Evolutionary conservation across 1,140 invertebrate genomes (phyloP).

Genomic region (Euglossa dilemma): DNA sequence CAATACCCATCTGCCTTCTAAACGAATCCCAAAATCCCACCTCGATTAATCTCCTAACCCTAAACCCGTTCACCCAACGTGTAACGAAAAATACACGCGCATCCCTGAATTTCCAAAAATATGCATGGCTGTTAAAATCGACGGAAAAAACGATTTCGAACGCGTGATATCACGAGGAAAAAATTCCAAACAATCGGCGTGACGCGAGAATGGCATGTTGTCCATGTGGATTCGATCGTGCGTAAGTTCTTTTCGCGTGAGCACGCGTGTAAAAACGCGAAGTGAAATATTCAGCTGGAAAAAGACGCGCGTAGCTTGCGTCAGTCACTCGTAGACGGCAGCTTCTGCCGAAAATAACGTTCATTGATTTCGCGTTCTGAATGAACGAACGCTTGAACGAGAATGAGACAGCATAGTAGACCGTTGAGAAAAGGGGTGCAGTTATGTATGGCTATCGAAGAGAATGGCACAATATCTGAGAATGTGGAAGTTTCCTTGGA

Average conservation of each 20-base stretch:
- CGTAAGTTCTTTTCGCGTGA: conserved; percentile 2
- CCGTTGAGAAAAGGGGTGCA: conserved; percentile 26
- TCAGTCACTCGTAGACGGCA: conserved; percentile 33
- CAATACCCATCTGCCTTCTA: too few relatives aligned
- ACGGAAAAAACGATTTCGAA: too few relatives aligned
- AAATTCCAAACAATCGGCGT: neutral
- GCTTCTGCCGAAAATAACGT: conserved; percentile 71
- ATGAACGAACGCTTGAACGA: conserved; percentile 60
- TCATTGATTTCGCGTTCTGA: conserved; percentile 73
- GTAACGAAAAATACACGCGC: too few relatives aligned
- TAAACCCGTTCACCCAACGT: too few relatives aligned
- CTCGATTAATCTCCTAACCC: too few relatives aligned
- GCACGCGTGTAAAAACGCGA: neutral
- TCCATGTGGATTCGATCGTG: neutral
- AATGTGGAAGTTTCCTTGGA: conserved; percentile 44
- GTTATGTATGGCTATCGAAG: conserved; percentile 57
- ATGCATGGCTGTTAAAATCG: too few relatives aligned
- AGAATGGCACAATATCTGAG: conserved; percentile 65
- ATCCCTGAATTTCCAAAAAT: too few relatives aligned
- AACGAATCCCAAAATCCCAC: too few relatives aligned
- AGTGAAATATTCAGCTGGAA: neutral
- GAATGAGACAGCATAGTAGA: conserved; percentile 53
- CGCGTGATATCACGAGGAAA: neutral
- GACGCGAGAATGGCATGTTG: neutral
- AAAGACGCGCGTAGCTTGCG: conserved; percentile 10